phyloP scores from a whole-genome alignment of 2,113 vertebrate genomes.

The Sceloporus tristichus region DNA sequence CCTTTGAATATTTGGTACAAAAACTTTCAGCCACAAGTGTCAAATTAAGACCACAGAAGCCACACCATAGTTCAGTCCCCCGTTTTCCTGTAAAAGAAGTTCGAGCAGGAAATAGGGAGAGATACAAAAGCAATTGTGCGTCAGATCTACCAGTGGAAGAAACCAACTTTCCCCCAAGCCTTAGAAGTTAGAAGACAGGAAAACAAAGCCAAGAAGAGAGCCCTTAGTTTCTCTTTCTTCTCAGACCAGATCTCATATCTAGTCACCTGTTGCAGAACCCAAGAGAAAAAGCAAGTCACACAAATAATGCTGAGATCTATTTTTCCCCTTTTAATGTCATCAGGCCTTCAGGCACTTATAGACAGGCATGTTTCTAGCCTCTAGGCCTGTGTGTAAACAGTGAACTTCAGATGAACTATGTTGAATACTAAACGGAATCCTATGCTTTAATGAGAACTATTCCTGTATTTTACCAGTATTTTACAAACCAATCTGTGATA shows the following conservation, averaged over 20 bases:
- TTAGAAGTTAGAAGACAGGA: background rate
- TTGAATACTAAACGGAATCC: background rate
- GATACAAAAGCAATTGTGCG: background rate
- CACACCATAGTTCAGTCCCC: background rate
- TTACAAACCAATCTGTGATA: background rate
- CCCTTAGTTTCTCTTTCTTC: background rate
- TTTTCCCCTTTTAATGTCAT: background rate
- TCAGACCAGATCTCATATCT: background rate
- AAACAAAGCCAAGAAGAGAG: background rate
- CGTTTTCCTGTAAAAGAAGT: background rate
- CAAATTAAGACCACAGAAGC: background rate
- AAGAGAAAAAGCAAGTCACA: too few relatives aligned
- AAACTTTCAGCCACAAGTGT: background rate
- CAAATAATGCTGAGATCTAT: background rate
- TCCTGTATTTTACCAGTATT: too few relatives aligned
- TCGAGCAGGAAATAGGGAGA: constrained; percentile 10
- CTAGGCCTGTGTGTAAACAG: background rate
- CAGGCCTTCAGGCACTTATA: background rate
- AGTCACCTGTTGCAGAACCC: background rate
- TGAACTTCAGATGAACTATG: background rate
- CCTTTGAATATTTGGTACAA: background rate
- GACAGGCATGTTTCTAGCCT: background rate
- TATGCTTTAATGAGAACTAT: background rate
- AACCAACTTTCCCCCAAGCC: background rate
- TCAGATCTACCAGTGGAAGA: background rate